Evolutionary conservation across 2,797 vertebrate genomes (phyloP).

Genomic region (Hydrophis major): DNA sequence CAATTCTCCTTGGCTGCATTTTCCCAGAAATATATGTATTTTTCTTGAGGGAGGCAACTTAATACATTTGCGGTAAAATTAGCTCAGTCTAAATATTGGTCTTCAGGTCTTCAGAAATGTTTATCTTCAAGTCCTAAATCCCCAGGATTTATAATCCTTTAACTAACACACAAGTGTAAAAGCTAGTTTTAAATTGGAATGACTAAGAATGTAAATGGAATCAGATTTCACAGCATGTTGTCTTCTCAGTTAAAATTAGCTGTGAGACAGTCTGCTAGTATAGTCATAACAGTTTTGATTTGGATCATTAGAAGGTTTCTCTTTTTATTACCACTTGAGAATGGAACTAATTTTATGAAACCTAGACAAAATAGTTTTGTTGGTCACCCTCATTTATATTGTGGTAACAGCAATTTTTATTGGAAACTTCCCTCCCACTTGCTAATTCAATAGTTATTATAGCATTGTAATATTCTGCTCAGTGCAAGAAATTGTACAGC

Average conservation of each 20-base stretch:
- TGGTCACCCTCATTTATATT: not conserved
- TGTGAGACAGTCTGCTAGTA: not conserved
- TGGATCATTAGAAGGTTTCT: conserved; percentile 1
- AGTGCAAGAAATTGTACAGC: not conserved
- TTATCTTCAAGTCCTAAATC: not conserved
- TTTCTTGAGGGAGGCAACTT: not conserved
- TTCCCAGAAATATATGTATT: not conserved
- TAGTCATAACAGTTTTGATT: conserved; percentile 13
- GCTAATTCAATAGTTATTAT: not conserved
- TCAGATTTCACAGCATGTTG: not conserved
- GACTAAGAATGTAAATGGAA: conserved; percentile 27
- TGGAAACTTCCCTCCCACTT: not conserved
- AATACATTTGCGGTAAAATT: not conserved
- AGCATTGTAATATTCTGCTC: not conserved
- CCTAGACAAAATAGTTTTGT: not conserved
- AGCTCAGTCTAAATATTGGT: not conserved
- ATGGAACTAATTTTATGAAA: not conserved
- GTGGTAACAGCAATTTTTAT: not conserved
- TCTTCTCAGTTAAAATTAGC: not conserved
- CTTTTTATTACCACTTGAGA: conserved; percentile 5
- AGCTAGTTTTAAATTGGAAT: not conserved
- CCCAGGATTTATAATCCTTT: not conserved
- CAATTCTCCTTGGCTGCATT: not conserved
- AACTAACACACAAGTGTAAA: not conserved
- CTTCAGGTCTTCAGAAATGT: not conserved